Percentiles rank a stretch among this genome's conserved stretches.
Conservation (phyloP, 2,113 vertebrate genomes). For the Pyrgilauda ruficollis region DNA sequence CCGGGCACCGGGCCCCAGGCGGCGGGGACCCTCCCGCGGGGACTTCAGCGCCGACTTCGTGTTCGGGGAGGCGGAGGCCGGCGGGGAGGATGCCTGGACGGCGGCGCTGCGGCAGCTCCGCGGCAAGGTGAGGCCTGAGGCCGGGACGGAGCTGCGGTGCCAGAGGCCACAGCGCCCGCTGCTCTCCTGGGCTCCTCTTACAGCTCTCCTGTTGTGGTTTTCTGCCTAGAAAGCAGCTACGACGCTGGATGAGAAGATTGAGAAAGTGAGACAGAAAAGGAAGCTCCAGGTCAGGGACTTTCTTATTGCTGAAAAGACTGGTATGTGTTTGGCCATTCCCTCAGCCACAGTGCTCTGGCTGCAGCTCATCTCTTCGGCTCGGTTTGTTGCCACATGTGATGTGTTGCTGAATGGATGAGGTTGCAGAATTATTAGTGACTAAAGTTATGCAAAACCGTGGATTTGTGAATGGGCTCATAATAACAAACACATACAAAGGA, state of each 20-base stretch:
- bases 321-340: background rate
- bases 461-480: background rate
- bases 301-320: background rate
- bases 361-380: background rate
- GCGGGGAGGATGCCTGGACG: conserved; percentile 74
- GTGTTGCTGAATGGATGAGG: background rate
- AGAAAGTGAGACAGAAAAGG: conserved; percentile 88
- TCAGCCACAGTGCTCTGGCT: background rate
- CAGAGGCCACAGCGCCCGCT: accelerated
- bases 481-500: background rate
- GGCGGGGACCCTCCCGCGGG: background rate
- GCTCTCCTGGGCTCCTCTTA: background rate
- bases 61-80: conserved; percentile 83
- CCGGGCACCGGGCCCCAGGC: conserved; percentile 68
- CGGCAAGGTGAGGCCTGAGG: conserved; percentile 78
- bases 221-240: conserved; percentile 80
- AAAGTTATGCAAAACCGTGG: background rate
- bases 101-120: conserved; percentile 88
- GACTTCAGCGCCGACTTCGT: conserved; percentile 83
- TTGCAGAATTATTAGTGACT: background rate
- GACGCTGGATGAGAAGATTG: conserved; percentile 95
- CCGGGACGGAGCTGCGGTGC: background rate
- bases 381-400: background rate
- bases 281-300: conserved; percentile 77
- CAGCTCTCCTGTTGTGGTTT: background rate